A percentile compares a stretch with the other conserved stretches of the same genome.
These are phyloP conservation scores for Onychostruthus taczanowskii DNA, from an alignment of 2,113 vertebrate species.

Conservation along the genomic window DNA sequence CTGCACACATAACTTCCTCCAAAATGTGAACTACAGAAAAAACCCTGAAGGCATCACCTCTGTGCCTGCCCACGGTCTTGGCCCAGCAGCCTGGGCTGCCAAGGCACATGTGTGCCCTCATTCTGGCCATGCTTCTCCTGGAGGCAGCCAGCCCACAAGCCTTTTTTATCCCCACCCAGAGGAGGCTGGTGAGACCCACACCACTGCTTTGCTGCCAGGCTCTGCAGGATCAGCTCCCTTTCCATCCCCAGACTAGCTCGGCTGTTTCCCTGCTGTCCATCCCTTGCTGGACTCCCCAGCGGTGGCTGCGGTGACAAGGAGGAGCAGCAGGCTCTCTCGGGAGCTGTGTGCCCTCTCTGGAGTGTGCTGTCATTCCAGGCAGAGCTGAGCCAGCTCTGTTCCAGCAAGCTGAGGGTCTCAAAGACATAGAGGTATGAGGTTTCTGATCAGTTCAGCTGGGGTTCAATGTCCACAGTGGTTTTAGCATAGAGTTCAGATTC, in stretches of 20 bases:
- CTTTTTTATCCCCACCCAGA: too few relatives aligned
- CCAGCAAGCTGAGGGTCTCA: background rate
- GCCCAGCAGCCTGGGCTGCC: background rate
- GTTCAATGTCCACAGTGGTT: background rate
- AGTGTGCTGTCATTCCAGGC: background rate
- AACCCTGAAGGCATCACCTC: background rate
- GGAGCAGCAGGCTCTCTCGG: background rate
- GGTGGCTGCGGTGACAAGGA: background rate
- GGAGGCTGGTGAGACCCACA: background rate
- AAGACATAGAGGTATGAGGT: background rate
- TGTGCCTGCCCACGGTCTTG: accelerated
- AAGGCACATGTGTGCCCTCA: background rate
- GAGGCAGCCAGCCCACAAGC: background rate
- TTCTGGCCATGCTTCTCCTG: background rate
- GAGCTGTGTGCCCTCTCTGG: background rate
- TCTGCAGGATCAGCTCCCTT: background rate
- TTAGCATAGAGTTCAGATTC: accelerated
- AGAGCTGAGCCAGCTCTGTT: background rate
- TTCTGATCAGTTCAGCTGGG: background rate
- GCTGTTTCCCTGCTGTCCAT: background rate
- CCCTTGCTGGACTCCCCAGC: background rate
- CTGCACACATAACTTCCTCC: background rate
- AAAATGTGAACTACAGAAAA: background rate
- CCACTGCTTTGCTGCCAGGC: background rate
- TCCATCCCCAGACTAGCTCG: background rate